phyloP scores from a whole-genome alignment of 92 coral and sea anemone species.

The Blastomussa wellsi region DNA sequence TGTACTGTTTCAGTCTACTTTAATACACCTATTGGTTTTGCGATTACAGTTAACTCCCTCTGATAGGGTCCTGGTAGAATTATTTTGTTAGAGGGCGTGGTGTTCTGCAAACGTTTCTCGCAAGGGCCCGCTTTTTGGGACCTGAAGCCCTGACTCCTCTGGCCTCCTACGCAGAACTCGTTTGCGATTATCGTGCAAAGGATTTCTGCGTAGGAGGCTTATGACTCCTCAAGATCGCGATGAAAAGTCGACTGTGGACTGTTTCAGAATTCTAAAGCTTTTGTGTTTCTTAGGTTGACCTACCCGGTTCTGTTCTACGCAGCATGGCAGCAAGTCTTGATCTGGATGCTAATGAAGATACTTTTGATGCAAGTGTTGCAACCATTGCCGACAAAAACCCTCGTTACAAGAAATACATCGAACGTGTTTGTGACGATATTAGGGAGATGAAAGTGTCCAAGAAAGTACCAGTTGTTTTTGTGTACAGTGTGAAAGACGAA shows the following conservation, averaged over 20 bases:
- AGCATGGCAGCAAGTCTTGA: constrained; percentile 81
- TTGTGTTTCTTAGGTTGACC: constrained; percentile 74
- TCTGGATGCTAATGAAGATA: constrained; percentile 67
- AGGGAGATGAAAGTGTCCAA: constrained; percentile 72
- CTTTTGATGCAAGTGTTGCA: constrained; percentile 69
- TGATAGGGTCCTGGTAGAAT: too few relatives aligned
- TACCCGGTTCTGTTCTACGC: constrained; percentile 77
- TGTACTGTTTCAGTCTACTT: too few relatives aligned
- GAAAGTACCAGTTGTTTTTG: constrained; percentile 79
- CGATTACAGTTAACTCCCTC: too few relatives aligned
- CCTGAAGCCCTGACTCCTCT: too few relatives aligned
- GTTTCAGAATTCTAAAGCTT: background rate
- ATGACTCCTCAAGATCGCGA: background rate
- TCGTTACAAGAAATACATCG: constrained; percentile 70
- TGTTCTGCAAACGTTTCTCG: too few relatives aligned
- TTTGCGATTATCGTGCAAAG: too few relatives aligned
- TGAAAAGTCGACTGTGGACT: background rate
- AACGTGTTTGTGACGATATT: constrained; percentile 78
- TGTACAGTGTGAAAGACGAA: constrained; percentile 87
- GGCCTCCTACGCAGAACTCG: too few relatives aligned
- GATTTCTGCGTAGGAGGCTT: too few relatives aligned
- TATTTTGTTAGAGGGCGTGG: too few relatives aligned
- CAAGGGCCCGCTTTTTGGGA: too few relatives aligned
- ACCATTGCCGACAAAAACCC: constrained; percentile 76
- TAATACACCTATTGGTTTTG: too few relatives aligned